A percentile compares a stretch with the other conserved stretches of the same genome.
phyloP scores from a whole-genome alignment of 1,140 invertebrate species.

The Centruroides sculpturatus region DNA sequence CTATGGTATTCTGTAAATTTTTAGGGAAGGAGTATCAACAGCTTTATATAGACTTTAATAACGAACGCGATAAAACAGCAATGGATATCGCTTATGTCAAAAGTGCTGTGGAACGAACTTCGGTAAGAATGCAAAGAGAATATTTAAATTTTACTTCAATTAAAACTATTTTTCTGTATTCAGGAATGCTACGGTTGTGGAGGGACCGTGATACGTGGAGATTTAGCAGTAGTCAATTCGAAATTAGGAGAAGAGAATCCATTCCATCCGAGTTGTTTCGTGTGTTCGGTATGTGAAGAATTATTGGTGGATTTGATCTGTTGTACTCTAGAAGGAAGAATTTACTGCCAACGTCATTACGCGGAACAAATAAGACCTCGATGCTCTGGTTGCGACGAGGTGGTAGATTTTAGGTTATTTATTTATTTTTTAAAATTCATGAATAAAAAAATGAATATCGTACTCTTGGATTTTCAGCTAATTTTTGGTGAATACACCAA shows the following conservation, averaged over 20 bases:
- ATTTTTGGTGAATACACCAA: slow-evolving; percentile 99
- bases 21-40: slow-evolving; percentile 53
- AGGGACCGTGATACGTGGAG: slow-evolving; percentile 41
- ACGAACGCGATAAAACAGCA: slow-evolving; percentile 81
- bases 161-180: slow-evolving; percentile 2
- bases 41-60: slow-evolving; percentile 76
- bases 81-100: slow-evolving; percentile 76
- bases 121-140: slow-evolving; percentile 24
- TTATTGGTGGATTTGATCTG: slow-evolving; percentile 50
- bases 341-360: slow-evolving; percentile 88
- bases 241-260: slow-evolving; percentile 44
- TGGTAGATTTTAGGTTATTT: slow-evolving; percentile 29
- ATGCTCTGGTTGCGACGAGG: slow-evolving; percentile 88
- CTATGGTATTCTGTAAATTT: slow-evolving; percentile 72
- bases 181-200: slow-evolving; percentile 50
- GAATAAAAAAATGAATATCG: neutral
- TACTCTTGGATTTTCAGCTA: slow-evolving; percentile 47
- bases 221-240: slow-evolving; percentile 51
- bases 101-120: slow-evolving; percentile 31
- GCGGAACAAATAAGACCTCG: slow-evolving; percentile 81
- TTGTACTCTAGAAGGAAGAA: slow-evolving; percentile 66
- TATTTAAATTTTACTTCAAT: too few relatives aligned
- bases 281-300: too few relatives aligned
- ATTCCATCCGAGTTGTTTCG: slow-evolving; percentile 4
- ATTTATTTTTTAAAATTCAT: neutral